A percentile compares a stretch with the other conserved stretches of the same genome.
Evolutionary conservation across 1,140 invertebrate species (phyloP).

Genomic region (Ips typographus): DNA sequence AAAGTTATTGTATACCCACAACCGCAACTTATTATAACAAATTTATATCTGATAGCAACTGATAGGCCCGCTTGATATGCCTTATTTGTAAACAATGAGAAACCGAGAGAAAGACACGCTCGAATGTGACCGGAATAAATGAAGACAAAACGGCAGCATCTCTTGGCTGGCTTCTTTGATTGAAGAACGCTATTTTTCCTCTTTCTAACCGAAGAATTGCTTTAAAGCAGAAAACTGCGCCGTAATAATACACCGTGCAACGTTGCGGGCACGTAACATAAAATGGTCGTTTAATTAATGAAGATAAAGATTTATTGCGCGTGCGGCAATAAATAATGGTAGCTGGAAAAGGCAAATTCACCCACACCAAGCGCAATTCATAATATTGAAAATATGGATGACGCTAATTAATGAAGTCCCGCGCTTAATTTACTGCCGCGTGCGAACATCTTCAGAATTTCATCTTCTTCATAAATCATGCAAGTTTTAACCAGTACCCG

Average conservation of each 20-base stretch:
- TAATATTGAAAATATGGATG: conserved; percentile 39
- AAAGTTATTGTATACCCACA: conserved; percentile 31
- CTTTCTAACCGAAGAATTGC: not conserved
- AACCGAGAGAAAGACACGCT: conserved; percentile 2
- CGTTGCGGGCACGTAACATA: conserved; percentile 31
- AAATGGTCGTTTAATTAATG: conserved; percentile 42
- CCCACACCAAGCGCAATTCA: conserved; percentile 39
- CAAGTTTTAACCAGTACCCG: too few relatives aligned
- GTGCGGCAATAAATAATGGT: conserved; percentile 43
- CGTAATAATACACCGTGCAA: conserved; percentile 27
- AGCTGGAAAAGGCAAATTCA: conserved; percentile 43
- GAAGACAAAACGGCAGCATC: not conserved
- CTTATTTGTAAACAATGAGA: conserved; percentile 30
- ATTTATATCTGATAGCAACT: conserved; percentile 28
- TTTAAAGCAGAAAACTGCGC: not conserved
- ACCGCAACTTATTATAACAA: conserved; percentile 30
- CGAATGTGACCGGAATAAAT: conserved; percentile 24
- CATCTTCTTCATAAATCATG: conserved; percentile 5
- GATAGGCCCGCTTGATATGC: conserved; percentile 27
- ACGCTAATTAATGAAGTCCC: conserved; percentile 42
- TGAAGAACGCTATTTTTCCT: not conserved
- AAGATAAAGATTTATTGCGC: conserved; percentile 43
- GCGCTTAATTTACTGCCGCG: conserved; percentile 37
- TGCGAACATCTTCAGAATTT: conserved; percentile 29
- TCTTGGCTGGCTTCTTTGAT: not conserved